A percentile compares a stretch with the other conserved stretches of the same genome.
These are phyloP conservation scores for Scaptomyza caliginosa DNA, from an alignment of 2,888 invertebrate species.

Conservation along the genomic window DNA sequence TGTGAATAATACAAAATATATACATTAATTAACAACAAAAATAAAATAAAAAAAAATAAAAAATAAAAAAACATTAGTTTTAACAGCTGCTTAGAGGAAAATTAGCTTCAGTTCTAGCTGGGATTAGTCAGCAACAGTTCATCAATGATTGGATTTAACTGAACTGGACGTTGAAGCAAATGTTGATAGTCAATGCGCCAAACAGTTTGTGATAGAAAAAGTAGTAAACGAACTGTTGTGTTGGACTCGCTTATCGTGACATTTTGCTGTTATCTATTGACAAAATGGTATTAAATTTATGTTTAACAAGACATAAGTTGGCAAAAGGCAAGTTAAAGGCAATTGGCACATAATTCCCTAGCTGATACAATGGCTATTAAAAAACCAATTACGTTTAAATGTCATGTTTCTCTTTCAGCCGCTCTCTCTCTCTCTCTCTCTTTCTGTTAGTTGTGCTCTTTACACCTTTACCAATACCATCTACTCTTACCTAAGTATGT, in stretches of 20 bases:
- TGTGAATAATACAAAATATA: slow-evolving; percentile 2
- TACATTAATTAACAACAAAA: too few relatives aligned
- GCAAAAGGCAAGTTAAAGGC: slow-evolving; percentile 24
- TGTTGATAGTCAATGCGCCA: background rate
- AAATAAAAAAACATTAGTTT: slow-evolving; percentile 6
- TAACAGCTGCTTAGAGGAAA: slow-evolving; percentile 1
- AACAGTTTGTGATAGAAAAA: slow-evolving; percentile 5
- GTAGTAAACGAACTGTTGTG: slow-evolving; percentile 5
- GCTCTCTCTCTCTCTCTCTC: slow-evolving; percentile 8
- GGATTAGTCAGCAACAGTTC: slow-evolving; percentile 12
- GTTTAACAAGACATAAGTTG: slow-evolving; percentile 71
- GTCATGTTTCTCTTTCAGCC: slow-evolving; percentile 46
- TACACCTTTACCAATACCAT: slow-evolving; percentile 1
- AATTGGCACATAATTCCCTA: slow-evolving; percentile 70
- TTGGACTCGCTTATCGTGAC: slow-evolving; percentile 24
- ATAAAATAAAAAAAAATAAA: too few relatives aligned
- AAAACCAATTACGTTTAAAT: slow-evolving; percentile 75
- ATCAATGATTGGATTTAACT: background rate
- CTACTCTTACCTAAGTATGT: slow-evolving; percentile 21
- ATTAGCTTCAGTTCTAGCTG: background rate
- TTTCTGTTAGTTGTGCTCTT: background rate
- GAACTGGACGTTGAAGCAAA: background rate
- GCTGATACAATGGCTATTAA: slow-evolving; percentile 76
- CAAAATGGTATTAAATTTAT: slow-evolving; percentile 53
- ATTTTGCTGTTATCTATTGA: slow-evolving; percentile 33